Base-by-base conservation (phyloP, 2,113 vertebrate genomes). In the Zapornia atra region DNA sequence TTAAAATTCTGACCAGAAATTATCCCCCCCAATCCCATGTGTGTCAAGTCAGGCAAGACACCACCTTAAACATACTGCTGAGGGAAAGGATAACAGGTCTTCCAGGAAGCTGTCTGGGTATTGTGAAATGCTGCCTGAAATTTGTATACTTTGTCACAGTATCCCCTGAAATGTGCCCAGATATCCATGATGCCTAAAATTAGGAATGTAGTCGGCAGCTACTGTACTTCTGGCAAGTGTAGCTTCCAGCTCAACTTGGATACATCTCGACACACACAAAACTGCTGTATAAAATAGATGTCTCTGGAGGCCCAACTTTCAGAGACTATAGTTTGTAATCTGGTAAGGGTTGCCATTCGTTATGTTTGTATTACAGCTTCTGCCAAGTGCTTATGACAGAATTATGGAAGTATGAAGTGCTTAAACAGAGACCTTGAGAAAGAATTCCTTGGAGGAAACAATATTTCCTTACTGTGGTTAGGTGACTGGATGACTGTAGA, bases 311-410 rank as follows among this genome's bases (percentile, higher is more conserved):
- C 51, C 51, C 53, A 16, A 10, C 1, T 76, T 82, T 77, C 65
- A 38, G 88, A 68, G 61, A 60, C 93, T 72, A 57, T 71, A 44
- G 83, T 56, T 81, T 86, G 76, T 82, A 85, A 59, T 85, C 83
- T 91, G 84, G 76, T 88, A 69, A 78, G 80, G 71, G 44, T 72
- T 94, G 70, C 90, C 84, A 34, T 87, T 81, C 9, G 3, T 75
- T 48, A 4, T 82, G 7, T 91, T 94, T 82, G 65, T 64, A 36
- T 60, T 79, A 86, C 73, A 96, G 66, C 92, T 94, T 90, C 75
- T 90, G 82, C 65, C 92, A 93, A 72, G 73, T 63, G 8, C 82
- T 94, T 61, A 42, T 64, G 87, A 91, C 90, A 89, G 92, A 69
- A 51, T 64, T 82, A 20, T 71, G 82, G 78, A 65, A 86, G 90